These are phyloP conservation scores for Helogale parvula DNA, from an alignment of 2,113 vertebrate species.

Conservation along the genomic window DNA sequence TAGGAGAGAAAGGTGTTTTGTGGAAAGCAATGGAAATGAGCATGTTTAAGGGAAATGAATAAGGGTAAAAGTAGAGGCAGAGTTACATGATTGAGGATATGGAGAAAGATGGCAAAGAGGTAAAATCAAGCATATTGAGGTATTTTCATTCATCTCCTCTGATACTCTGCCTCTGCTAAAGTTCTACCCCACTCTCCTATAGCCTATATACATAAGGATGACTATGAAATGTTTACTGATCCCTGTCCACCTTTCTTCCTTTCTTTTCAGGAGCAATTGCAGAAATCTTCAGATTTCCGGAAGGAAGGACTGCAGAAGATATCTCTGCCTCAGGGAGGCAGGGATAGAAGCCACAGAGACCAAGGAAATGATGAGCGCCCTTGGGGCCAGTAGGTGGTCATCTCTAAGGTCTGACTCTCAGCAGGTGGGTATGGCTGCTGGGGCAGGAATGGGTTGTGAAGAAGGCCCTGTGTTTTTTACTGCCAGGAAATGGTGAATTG, in stretches of 20 bases:
- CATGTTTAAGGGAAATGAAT: conserved; percentile 46
- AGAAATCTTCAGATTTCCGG: conserved; percentile 52
- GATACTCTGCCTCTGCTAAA: neutral
- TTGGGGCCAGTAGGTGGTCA: conserved; percentile 38
- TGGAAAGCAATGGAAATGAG: conserved; percentile 37
- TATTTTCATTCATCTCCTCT: conserved; percentile 41
- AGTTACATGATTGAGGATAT: neutral
- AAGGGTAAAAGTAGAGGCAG: conserved; percentile 37
- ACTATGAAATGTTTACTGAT: neutral
- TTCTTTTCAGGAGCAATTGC: conserved; percentile 62
- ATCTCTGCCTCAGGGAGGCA: conserved; percentile 25
- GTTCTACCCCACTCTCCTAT: neutral
- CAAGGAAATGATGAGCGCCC: neutral
- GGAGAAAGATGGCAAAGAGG: conserved; percentile 50
- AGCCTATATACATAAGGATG: neutral
- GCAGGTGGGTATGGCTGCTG: conserved; percentile 66
- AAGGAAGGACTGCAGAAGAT: conserved; percentile 26
- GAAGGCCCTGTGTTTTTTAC: conserved; percentile 14
- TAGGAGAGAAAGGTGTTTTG: conserved; percentile 28
- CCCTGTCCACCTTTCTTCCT: neutral
- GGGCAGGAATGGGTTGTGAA: neutral
- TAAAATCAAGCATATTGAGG: neutral
- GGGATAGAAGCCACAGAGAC: conserved; percentile 39
- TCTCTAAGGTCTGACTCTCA: conserved; percentile 10
- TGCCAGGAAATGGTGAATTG: conserved; percentile 23